phyloP scores from a whole-genome alignment of 2,888 invertebrate genomes.

The Acheta domesticus region DNA sequence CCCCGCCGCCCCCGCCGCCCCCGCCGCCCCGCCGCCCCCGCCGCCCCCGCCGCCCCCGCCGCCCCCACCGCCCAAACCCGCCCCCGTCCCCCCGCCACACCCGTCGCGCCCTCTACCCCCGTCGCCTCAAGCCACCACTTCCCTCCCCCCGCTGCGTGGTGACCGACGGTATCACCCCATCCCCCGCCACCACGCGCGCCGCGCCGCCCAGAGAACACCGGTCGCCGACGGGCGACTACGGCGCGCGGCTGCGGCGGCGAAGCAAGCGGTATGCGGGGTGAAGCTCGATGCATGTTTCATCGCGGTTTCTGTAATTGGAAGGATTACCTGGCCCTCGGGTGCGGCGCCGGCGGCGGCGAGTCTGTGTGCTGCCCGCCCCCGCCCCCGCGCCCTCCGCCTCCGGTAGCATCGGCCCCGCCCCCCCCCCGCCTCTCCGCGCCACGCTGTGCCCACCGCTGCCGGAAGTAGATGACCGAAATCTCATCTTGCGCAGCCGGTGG shows the following conservation, averaged over 20 bases:
- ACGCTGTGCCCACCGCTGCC: background rate
- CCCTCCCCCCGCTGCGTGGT: too few relatives aligned
- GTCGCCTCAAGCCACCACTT: too few relatives aligned
- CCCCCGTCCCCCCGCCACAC: too few relatives aligned
- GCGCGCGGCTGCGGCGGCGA: background rate
- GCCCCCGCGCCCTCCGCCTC: background rate
- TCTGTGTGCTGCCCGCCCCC: background rate
- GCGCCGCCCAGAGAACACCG: too few relatives aligned
- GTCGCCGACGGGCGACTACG: too few relatives aligned
- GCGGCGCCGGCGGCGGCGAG: background rate
- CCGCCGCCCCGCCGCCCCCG: too few relatives aligned
- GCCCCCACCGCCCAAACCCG: too few relatives aligned
- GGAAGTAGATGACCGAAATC: slow-evolving; percentile 10
- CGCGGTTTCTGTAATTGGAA: slow-evolving; percentile 34
- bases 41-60: too few relatives aligned
- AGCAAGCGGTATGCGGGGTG: background rate
- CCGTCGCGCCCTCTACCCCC: too few relatives aligned
- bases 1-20: too few relatives aligned
- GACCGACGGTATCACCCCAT: too few relatives aligned
- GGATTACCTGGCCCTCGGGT: slow-evolving; percentile 28
- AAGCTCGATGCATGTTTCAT: slow-evolving; percentile 33
- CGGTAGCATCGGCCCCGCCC: background rate
- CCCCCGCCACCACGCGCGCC: too few relatives aligned
- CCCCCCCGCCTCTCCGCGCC: background rate
- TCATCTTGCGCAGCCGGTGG: background rate